Conservation (phyloP, 2,797 vertebrate genomes). For the Morus bassanus region DNA sequence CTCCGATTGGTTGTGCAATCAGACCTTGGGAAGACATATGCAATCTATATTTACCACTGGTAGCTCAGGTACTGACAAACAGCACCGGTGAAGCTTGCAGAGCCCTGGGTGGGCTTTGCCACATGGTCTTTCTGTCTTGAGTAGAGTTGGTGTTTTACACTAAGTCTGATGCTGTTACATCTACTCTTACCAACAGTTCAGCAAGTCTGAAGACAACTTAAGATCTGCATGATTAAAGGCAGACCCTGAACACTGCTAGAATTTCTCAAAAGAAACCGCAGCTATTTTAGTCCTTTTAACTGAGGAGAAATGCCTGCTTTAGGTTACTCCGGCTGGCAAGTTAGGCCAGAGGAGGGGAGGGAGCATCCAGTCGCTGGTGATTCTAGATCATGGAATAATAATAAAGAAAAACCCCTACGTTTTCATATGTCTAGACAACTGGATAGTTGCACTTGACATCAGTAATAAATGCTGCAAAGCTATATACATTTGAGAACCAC, state of each 20-base stretch:
- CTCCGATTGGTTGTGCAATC: not conserved
- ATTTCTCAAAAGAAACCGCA: not conserved
- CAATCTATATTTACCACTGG: not conserved
- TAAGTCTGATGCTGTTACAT: not conserved
- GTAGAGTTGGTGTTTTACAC: not conserved
- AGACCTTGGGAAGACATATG: not conserved
- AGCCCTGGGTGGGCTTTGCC: not conserved
- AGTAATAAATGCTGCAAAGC: not conserved
- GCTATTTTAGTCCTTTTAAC: not conserved
- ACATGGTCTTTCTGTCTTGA: fast-evolving
- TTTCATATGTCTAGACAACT: not conserved
- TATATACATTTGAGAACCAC: not conserved
- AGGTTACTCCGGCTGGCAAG: not conserved
- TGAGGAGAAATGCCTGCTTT: not conserved
- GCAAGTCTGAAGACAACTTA: not conserved
- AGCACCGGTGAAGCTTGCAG: not conserved
- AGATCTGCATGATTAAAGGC: not conserved
- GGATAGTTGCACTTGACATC: not conserved
- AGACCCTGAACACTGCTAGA: not conserved
- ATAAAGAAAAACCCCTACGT: not conserved
- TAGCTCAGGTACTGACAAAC: not conserved
- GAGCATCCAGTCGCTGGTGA: not conserved
- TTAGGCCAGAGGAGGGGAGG: not conserved
- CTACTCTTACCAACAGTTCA: not conserved
- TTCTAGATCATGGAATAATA: not conserved